Percentiles rank a stretch among this genome's conserved stretches.
These are phyloP conservation scores for Torymus auratus DNA, from an alignment of 2,888 invertebrate species.

Conservation along the genomic window DNA sequence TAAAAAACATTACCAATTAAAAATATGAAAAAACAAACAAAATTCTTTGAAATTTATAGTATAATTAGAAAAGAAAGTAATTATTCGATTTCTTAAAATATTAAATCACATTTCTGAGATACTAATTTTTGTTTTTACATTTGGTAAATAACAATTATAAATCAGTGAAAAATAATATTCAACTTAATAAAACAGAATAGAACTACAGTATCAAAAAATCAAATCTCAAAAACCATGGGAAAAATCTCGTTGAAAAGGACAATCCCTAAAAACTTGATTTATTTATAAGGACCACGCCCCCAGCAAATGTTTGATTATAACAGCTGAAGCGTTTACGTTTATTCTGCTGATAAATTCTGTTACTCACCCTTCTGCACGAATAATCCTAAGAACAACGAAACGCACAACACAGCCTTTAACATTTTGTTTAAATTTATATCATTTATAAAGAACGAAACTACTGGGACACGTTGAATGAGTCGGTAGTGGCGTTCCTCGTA, in stretches of 20 bases:
- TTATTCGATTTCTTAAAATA: too few relatives aligned
- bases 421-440: conserved; percentile 42
- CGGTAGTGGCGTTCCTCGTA: background rate
- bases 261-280: conserved; percentile 1
- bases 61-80: too few relatives aligned
- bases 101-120: too few relatives aligned
- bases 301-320: conserved; percentile 48
- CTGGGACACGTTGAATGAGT: conserved; percentile 8
- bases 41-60: background rate
- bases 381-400: conserved; percentile 13
- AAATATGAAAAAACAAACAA: background rate
- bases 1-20: conserved; percentile 19
- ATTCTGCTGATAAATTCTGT: background rate
- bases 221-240: background rate
- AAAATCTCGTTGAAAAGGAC: too few relatives aligned
- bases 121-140: too few relatives aligned
- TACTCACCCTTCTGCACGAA: conserved; percentile 40
- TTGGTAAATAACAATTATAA: too few relatives aligned
- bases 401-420: conserved; percentile 24
- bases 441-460: conserved; percentile 37
- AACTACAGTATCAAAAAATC: background rate
- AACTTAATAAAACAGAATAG: background rate
- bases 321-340: background rate
- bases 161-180: too few relatives aligned
- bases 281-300: conserved; percentile 55